These are phyloP conservation scores for Meiosimyza decipiens DNA, from an alignment of 2,888 invertebrate genomes.

Conservation along the genomic window DNA sequence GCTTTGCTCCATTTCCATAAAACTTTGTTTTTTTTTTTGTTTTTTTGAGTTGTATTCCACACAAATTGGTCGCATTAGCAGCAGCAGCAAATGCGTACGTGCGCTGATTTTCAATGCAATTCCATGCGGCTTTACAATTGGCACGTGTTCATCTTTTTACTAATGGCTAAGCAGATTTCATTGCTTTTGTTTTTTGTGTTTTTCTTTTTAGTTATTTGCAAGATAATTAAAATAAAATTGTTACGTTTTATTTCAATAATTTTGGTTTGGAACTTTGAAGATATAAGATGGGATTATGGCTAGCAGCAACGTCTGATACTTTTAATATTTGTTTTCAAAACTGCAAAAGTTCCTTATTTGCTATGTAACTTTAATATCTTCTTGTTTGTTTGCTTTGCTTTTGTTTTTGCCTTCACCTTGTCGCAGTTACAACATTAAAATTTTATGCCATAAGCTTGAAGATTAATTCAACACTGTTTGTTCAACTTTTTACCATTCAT, in stretches of 20 bases:
- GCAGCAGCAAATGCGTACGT: not conserved
- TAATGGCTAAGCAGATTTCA: conserved; percentile 19
- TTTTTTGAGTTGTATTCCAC: too few relatives aligned
- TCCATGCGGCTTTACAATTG: conserved; percentile 26
- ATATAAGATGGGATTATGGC: conserved; percentile 36
- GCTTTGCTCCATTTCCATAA: too few relatives aligned
- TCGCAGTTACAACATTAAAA: not conserved
- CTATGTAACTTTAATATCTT: too few relatives aligned
- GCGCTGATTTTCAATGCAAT: not conserved
- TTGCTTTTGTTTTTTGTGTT: conserved; percentile 21
- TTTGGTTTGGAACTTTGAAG: conserved; percentile 14
- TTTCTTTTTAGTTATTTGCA: conserved; percentile 25
- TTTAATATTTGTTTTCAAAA: too few relatives aligned
- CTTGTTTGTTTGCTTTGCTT: conserved; percentile 18
- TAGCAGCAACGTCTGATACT: too few relatives aligned
- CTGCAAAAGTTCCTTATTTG: too few relatives aligned
- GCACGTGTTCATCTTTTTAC: conserved; percentile 10
- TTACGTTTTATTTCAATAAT: too few relatives aligned
- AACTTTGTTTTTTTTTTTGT: too few relatives aligned
- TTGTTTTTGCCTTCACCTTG: conserved; percentile 20
- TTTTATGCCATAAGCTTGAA: too few relatives aligned
- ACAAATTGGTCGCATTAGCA: too few relatives aligned
- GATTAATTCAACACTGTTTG: too few relatives aligned
- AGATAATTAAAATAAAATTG: conserved; percentile 2
- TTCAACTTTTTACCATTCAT: too few relatives aligned